Conservation (phyloP, 2,113 vertebrate species). For the Emydocephalus ijimae region DNA sequence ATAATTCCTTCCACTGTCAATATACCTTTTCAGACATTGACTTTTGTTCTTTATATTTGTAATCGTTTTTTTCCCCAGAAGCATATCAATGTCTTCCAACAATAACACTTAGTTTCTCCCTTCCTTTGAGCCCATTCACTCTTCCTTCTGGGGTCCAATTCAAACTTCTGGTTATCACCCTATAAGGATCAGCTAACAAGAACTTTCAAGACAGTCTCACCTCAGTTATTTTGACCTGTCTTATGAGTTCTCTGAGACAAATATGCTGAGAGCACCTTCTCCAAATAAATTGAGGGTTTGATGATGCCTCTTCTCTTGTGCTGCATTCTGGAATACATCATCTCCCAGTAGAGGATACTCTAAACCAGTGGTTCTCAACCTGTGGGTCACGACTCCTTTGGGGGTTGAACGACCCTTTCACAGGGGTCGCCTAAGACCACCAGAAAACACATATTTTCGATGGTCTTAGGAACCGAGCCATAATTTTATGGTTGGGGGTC, state of each 20-base stretch:
- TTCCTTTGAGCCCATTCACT: neutral
- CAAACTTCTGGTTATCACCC: neutral
- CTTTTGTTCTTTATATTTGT: neutral
- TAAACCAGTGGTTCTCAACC: neutral
- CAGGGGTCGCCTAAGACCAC: no score
- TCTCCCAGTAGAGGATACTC: neutral
- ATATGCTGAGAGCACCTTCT: neutral
- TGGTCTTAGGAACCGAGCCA: no score
- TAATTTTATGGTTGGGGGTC: no score
- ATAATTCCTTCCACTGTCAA: neutral
- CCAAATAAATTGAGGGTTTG: neutral
- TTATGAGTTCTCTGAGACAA: neutral
- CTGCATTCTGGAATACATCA: neutral
- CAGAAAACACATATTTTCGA: no score
- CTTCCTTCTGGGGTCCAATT: neutral
- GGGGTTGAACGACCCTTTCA: no score
- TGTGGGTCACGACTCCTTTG: no score
- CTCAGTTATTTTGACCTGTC: neutral
- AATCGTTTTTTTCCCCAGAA: neutral
- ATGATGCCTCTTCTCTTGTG: neutral
- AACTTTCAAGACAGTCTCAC: neutral
- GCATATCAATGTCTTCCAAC: neutral
- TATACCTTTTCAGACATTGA: neutral
- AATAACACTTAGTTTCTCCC: neutral
- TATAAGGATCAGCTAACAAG: neutral